Evolutionary conservation across 2,797 vertebrate genomes (phyloP), one percentile per base, ranked within the genome.

Genomic region (Eupleurogrammus muticus): DNA sequence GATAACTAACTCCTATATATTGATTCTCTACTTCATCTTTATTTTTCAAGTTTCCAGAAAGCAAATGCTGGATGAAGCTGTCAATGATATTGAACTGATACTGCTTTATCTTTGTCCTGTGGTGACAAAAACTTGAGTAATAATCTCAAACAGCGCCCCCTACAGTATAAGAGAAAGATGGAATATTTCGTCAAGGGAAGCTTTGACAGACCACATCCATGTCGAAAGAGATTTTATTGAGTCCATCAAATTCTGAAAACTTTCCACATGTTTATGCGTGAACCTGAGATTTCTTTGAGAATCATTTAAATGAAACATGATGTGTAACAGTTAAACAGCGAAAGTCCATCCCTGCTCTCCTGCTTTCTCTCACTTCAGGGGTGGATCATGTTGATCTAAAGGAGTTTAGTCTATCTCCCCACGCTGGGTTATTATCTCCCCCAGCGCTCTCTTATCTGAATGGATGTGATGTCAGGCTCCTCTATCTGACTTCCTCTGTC

Each of bases 401-500:
- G 23, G 62, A 73, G 70, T 63, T 49, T 5, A 55, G 73, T 74
- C 61, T 61, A 69, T 79, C 70, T 74, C 73, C 49, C 54, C 70
- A 17, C 38, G 50, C 54, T 2, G 46, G 62, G 61, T 85, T 74
- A 77, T 82, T 78, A 78, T 80, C 82, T 83, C 74, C 78, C 47
- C 14, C 58, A 75, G 76, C 36, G 4, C 60, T 50, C 65, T 62
- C 67, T 82, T 79, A 82, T 84, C 77, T 79, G 52, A 84, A 75
- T 73, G 67, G 58, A 75, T 78, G 79, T 53, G 75, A 80, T 81
- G 81, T 80, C 75, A 61, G 60, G 52, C 73, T 73, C 38, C 55
- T 79, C 64, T 75, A 75, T 79, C 69, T 80, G 40, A 81, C 66
- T 58, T 69, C 21, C 49, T 69, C 75, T 68, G 72, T 80, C 79